Evolutionary conservation across 1,140 invertebrate genomes (phyloP), one percentile per base, ranked within the genome.

Genomic region (Oncopodura yosiiana): DNA sequence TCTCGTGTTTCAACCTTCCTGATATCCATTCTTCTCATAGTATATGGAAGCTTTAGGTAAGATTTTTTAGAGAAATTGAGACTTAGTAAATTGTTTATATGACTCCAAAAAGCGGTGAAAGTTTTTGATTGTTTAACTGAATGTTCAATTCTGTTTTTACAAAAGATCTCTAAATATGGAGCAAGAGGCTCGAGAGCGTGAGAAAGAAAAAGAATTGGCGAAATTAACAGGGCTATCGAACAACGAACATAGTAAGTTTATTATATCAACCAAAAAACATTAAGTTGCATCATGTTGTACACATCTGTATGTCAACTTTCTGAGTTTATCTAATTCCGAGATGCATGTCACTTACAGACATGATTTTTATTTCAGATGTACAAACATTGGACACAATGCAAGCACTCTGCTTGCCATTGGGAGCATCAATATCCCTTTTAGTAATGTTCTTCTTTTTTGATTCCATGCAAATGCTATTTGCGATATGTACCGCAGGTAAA

Each of bases 401-500:
- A 73, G 94, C 93, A 60, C 78, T 96, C 63, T 95, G 93, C 77
- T 78, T 97, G 69, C 94, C 94, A 49, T 78, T 97, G 44, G 91
- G 91, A 68, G 93, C 94, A 64, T 95, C 92, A 53, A 83, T 95
- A 64, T 94, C 93, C 49, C 77, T 97, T 52, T 81, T 97, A 18
- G 81, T 96, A 58, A 96, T 97, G 93, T 97, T 96, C 73, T 94
- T 96, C 77, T 97, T 95, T 73, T 96, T 97, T 69, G 93, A 97
- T 74, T 95, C 92, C 49, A 93, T 97, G 85, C 93, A 96, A 74
- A 85, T 94, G 77, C 79, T 96, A 4, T 94, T 97, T 75, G 93
- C 93, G 45, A 89, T 96, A 65, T 95, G 91, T 71, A 96, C 94
- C 67, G 93, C 93, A 68, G 89, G 93, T 95, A 75, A 82, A 80